These are phyloP conservation scores for Emydocephalus ijimae DNA, from an alignment of 2,113 vertebrate species.

Conservation along the genomic window DNA sequence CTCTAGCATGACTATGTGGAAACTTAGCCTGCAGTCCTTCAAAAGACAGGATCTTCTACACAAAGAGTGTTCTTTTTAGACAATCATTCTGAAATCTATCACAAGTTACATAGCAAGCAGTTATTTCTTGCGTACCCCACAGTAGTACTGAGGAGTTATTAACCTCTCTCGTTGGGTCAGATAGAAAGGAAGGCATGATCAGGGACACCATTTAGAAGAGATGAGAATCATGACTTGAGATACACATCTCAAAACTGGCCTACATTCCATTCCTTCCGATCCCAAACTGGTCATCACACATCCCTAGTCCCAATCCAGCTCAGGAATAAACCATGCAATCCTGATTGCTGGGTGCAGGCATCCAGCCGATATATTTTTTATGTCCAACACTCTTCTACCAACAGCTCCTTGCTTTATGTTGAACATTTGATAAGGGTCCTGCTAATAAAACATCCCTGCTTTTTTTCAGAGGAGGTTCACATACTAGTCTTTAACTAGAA, in stretches of 20 bases:
- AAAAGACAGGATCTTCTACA: background rate
- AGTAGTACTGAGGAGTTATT: background rate
- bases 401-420: background rate
- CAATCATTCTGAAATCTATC: background rate
- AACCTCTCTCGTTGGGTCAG: background rate
- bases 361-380: background rate
- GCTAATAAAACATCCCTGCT: background rate
- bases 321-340: background rate
- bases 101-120: background rate
- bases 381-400: background rate
- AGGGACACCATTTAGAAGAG: background rate
- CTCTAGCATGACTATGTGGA: background rate
- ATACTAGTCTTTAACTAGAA: background rate
- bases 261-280: background rate
- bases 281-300: background rate
- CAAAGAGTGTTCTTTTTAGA: slow-evolving; percentile 35
- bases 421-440: background rate
- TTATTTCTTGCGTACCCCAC: background rate
- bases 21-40: background rate
- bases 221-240: background rate
- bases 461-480: background rate
- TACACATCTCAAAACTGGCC: background rate
- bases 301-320: background rate
- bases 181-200: background rate
- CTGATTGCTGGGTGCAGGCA: slow-evolving; percentile 22